Evolutionary conservation across 1,140 invertebrate genomes (phyloP).

Genomic region (Drosophila simulans): DNA sequence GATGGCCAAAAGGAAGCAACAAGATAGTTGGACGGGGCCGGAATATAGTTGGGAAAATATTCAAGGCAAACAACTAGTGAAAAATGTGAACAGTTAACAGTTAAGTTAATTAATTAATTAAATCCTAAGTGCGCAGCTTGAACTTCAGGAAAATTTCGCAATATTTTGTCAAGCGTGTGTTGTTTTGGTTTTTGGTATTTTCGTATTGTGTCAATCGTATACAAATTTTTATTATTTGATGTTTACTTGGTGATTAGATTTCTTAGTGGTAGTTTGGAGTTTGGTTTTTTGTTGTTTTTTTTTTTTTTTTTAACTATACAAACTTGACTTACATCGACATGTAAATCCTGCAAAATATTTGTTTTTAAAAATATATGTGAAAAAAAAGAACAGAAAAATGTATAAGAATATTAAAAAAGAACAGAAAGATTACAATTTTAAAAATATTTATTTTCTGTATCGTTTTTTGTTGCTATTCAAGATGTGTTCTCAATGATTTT

Average conservation of each 20-base stretch:
- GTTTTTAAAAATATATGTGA: slow-evolving; percentile 73
- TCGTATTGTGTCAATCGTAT: slow-evolving; percentile 5
- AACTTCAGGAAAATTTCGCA: slow-evolving; percentile 12
- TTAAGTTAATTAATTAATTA: slow-evolving; percentile 1
- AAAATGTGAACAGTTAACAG: slow-evolving; percentile 41
- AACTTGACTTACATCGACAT: slow-evolving; percentile 87
- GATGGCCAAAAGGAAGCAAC: slow-evolving; percentile 22
- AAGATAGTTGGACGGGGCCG: slow-evolving; percentile 10
- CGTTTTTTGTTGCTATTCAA: slow-evolving; percentile 14
- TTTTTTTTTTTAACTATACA: slow-evolving; percentile 69
- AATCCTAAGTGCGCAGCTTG: slow-evolving; percentile 28
- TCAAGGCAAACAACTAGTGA: slow-evolving; percentile 46
- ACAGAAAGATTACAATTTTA: slow-evolving; percentile 58
- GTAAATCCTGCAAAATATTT: slow-evolving; percentile 86
- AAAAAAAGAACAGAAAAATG: slow-evolving; percentile 81
- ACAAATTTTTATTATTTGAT: slow-evolving; percentile 47
- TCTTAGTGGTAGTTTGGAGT: slow-evolving; percentile 29
- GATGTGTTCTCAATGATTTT: slow-evolving; percentile 3
- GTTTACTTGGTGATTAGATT: slow-evolving; percentile 37
- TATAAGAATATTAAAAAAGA: slow-evolving; percentile 78
- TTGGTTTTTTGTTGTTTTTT: slow-evolving; percentile 24
- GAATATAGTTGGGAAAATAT: slow-evolving; percentile 24
- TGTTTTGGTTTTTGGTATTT: no score
- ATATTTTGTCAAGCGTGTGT: slow-evolving; percentile 11
- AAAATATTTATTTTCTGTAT: slow-evolving; percentile 33